A percentile compares a stretch with the other conserved stretches of the same genome.
Conservation (phyloP, 2,113 vertebrate genomes). For the Sebastes fasciatus region DNA sequence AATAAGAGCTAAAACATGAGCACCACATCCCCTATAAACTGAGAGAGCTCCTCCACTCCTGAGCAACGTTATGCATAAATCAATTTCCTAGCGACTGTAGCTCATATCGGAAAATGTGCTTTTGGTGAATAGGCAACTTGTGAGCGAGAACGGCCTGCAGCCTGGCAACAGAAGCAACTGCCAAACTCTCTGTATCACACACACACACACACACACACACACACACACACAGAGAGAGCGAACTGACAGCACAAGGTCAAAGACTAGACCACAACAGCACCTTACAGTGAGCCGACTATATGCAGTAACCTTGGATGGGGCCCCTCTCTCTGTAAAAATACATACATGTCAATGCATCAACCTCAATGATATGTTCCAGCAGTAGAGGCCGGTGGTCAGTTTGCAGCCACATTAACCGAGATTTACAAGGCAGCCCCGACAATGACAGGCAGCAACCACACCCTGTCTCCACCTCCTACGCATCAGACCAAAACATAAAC, state of each 20-base stretch:
- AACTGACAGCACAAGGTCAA: conserved; percentile 48
- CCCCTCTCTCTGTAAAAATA: conserved; percentile 21
- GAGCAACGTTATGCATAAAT: not conserved
- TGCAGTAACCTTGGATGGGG: not conserved
- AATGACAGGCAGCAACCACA: conserved; percentile 60
- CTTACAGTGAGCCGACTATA: conserved; percentile 8
- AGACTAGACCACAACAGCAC: not conserved
- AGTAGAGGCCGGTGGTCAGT: conserved; percentile 29
- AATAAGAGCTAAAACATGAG: not conserved
- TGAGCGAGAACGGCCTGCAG: conserved; percentile 44
- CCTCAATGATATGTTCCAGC: conserved; percentile 29
- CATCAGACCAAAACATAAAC: conserved; percentile 72
- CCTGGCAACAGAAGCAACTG: conserved; percentile 55
- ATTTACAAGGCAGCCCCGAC: conserved; percentile 39
- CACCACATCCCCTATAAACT: not conserved
- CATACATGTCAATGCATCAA: conserved; percentile 29
- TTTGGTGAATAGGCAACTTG: conserved; percentile 54
- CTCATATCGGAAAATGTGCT: not conserved
- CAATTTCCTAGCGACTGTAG: conserved; percentile 1
- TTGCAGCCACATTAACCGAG: conserved; percentile 29
- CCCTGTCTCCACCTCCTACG: conserved; percentile 68
- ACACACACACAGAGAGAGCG: not conserved
- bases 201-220: conserved; percentile 27
- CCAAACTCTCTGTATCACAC: conserved; percentile 22
- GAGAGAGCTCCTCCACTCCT: not conserved